Evolutionary conservation across 2,797 vertebrate species (phyloP).

Genomic region (Phalloptychus januarius): DNA sequence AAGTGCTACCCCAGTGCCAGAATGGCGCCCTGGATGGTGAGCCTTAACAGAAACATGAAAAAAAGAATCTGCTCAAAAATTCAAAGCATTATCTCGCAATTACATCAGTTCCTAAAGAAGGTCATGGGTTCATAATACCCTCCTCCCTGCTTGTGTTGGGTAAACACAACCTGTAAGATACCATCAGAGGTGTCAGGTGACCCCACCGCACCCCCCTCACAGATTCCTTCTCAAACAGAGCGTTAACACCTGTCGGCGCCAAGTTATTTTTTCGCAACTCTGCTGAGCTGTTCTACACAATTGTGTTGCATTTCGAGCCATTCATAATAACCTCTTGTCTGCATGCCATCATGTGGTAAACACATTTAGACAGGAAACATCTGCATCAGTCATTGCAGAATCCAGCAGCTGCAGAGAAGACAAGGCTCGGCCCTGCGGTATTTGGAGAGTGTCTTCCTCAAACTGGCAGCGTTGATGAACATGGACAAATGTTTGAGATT

Average conservation of each 20-base stretch:
- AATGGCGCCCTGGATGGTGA: not conserved
- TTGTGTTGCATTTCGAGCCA: constrained; percentile 17
- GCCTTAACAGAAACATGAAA: not conserved
- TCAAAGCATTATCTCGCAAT: constrained; percentile 33
- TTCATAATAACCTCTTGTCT: constrained; percentile 25
- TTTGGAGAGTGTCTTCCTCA: constrained; percentile 26
- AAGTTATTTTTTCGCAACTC: constrained; percentile 7
- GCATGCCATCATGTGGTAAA: constrained; percentile 32
- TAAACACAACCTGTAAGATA: constrained; percentile 64
- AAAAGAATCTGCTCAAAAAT: constrained; percentile 23
- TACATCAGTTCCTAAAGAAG: constrained; percentile 24
- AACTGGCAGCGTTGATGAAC: constrained; percentile 49
- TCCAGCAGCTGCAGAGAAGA: constrained; percentile 48
- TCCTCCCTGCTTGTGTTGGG: constrained; percentile 43
- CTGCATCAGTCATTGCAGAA: constrained; percentile 55
- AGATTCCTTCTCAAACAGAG: constrained; percentile 38
- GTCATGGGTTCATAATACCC: constrained; percentile 5
- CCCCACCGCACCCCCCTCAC: constrained; percentile 18
- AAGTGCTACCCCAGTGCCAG: not conserved
- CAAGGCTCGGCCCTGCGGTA: constrained; percentile 39
- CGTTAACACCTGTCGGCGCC: constrained; percentile 42
- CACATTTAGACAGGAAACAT: constrained; percentile 59
- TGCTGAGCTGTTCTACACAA: not conserved
- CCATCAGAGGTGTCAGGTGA: constrained; percentile 58
- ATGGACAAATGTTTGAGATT: constrained; percentile 60